These are phyloP conservation scores for Tragelaphus strepsiceros DNA, from an alignment of 2,113 vertebrate species.

Conservation along the genomic window DNA sequence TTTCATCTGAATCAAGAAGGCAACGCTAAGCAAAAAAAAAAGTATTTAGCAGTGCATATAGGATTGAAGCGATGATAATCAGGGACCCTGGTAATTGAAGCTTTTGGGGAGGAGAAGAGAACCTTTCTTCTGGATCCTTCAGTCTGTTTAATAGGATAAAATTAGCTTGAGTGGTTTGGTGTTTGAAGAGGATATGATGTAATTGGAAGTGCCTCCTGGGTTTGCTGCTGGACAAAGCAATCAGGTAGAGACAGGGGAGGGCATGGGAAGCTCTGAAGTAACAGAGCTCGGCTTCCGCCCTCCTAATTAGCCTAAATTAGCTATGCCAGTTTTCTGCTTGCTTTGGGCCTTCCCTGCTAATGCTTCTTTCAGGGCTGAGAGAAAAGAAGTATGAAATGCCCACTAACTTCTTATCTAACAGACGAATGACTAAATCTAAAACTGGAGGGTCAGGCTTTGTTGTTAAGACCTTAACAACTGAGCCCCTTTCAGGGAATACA, in stretches of 20 bases:
- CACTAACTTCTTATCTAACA: conserved; percentile 66
- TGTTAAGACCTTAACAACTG: conserved; percentile 43
- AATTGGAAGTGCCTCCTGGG: conserved; percentile 86
- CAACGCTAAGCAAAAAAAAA: conserved; percentile 78
- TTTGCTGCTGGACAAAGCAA: conserved; percentile 84
- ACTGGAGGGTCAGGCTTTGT: conserved; percentile 19
- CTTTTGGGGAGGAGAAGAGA: conserved; percentile 79
- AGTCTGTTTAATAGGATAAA: conserved; percentile 88
- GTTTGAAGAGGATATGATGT: conserved; percentile 88
- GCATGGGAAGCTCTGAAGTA: conserved; percentile 80
- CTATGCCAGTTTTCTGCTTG: conserved; percentile 84
- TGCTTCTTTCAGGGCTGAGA: conserved; percentile 74
- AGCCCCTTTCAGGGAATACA: not conserved
- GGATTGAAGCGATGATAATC: conserved; percentile 84
- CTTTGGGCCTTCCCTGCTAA: conserved; percentile 82
- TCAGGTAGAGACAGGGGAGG: conserved; percentile 83
- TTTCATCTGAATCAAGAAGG: conserved; percentile 84
- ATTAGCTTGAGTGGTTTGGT: conserved; percentile 84
- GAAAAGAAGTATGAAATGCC: conserved; percentile 67
- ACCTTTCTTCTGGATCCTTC: conserved; percentile 86
- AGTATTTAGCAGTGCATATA: conserved; percentile 82
- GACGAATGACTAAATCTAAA: not conserved
- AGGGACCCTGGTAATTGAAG: conserved; percentile 85
- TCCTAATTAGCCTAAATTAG: conserved; percentile 86
- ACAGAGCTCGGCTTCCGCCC: conserved; percentile 74